Percentiles rank a stretch among this genome's conserved stretches.
Conservation (phyloP, 2,113 vertebrate genomes). For the Corydoras maculifer region DNA sequence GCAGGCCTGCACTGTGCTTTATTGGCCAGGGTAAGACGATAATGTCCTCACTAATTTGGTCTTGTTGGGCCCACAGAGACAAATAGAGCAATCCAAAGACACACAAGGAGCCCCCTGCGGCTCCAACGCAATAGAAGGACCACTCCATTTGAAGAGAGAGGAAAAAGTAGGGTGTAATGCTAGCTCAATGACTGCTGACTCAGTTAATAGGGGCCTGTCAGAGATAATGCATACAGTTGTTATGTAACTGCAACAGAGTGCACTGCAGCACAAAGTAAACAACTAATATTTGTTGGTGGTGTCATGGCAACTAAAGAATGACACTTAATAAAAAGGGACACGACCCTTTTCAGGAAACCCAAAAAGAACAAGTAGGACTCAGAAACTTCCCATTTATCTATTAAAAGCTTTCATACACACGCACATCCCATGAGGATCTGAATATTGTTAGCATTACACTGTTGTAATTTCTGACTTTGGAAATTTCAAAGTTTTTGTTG, state of each 20-base stretch:
- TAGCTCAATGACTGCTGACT: slow-evolving; percentile 25
- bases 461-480: no score
- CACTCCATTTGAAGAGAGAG: slow-evolving; percentile 4
- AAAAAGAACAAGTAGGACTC: not conserved
- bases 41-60: slow-evolving; percentile 27
- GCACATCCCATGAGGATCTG: not conserved
- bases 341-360: not conserved
- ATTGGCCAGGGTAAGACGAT: slow-evolving; percentile 7
- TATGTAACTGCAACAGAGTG: slow-evolving; percentile 28
- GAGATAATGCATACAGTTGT: slow-evolving; percentile 15
- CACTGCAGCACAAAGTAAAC: slow-evolving; percentile 21
- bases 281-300: slow-evolving; percentile 29
- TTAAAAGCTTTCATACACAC: slow-evolving; percentile 1
- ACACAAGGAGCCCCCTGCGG: slow-evolving; percentile 14
- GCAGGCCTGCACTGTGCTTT: slow-evolving; percentile 19
- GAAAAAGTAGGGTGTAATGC: not conserved
- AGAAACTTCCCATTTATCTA: slow-evolving; percentile 2
- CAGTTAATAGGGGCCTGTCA: slow-evolving; percentile 26
- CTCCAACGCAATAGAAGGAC: slow-evolving; percentile 15
- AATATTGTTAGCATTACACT: no score
- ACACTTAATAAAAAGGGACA: slow-evolving; percentile 35
- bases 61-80: slow-evolving; percentile 17
- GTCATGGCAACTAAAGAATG: slow-evolving; percentile 36
- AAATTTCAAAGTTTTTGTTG: no score
- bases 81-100: slow-evolving; percentile 18